These are phyloP conservation scores for Zaprionus gabonicus DNA, from an alignment of 1,140 invertebrate species.

Conservation along the genomic window DNA sequence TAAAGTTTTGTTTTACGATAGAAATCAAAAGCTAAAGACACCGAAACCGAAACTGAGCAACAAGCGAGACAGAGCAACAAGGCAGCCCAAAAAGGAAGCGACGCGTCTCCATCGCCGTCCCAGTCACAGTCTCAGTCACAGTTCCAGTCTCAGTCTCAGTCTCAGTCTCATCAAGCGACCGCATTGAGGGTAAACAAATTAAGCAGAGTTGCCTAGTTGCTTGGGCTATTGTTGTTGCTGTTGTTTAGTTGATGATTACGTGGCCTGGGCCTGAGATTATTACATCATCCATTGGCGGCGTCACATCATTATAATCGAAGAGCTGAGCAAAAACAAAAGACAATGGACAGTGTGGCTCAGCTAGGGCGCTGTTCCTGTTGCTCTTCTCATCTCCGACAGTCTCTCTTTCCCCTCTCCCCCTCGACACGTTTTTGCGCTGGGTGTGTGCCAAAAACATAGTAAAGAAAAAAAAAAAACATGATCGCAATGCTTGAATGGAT, in stretches of 20 bases:
- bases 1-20: slow-evolving; percentile 8
- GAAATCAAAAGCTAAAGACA: slow-evolving; percentile 19
- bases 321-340: slow-evolving; percentile 60
- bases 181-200: slow-evolving; percentile 48
- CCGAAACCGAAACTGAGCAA: slow-evolving; percentile 1
- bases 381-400: slow-evolving; percentile 6
- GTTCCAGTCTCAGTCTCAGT: neutral
- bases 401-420: neutral
- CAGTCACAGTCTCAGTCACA: neutral
- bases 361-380: slow-evolving; percentile 10
- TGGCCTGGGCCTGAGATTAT: slow-evolving; percentile 55
- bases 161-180: slow-evolving; percentile 29
- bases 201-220: slow-evolving; percentile 46
- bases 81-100: slow-evolving; percentile 3
- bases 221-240: slow-evolving; percentile 16
- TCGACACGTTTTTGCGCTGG: slow-evolving; percentile 45
- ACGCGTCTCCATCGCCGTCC: slow-evolving; percentile 1
- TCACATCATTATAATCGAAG: slow-evolving; percentile 77
- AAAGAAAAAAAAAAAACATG: slow-evolving; percentile 10
- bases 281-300: slow-evolving; percentile 65
- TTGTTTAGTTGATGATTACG: slow-evolving; percentile 51
- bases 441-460: slow-evolving; percentile 31
- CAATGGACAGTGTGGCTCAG: slow-evolving; percentile 26
- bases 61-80: neutral
- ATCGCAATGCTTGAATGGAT: slow-evolving; percentile 72